These are phyloP conservation scores for Poeciliopsis paucimaculata DNA, from an alignment of 2,797 vertebrate genomes.

Conservation along the genomic window DNA sequence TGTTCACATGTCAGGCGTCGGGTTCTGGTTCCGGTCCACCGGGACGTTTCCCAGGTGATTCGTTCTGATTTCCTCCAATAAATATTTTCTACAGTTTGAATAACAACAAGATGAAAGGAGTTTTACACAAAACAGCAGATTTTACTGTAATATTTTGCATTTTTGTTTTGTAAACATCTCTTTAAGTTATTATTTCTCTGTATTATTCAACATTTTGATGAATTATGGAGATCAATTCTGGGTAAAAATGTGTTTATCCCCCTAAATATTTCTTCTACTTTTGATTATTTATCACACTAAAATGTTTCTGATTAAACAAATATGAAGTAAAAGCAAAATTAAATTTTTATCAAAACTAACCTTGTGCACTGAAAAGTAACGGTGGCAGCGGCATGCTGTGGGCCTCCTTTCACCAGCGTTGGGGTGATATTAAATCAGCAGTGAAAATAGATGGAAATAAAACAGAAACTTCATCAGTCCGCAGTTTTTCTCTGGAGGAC, in stretches of 20 bases:
- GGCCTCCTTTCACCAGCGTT: background rate
- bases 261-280: too few relatives aligned
- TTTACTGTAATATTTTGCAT: background rate
- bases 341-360: background rate
- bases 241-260: too few relatives aligned
- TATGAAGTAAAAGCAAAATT: background rate
- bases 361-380: too few relatives aligned
- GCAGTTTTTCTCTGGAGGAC: background rate
- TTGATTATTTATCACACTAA: background rate
- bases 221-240: background rate
- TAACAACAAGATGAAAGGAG: background rate
- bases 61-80: background rate
- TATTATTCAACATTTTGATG: background rate
- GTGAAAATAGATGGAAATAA: background rate
- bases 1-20: too few relatives aligned
- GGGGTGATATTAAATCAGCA: background rate
- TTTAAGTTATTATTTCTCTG: background rate
- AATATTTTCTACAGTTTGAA: background rate
- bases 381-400: background rate
- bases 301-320: background rate
- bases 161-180: background rate
- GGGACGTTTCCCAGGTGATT: background rate
- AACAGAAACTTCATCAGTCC: background rate
- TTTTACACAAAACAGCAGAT: background rate
- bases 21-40: background rate